Percentiles rank a stretch among this genome's conserved stretches.
These are phyloP conservation scores for Equus quagga DNA, from an alignment of 2,113 vertebrate species.

Conservation along the genomic window DNA sequence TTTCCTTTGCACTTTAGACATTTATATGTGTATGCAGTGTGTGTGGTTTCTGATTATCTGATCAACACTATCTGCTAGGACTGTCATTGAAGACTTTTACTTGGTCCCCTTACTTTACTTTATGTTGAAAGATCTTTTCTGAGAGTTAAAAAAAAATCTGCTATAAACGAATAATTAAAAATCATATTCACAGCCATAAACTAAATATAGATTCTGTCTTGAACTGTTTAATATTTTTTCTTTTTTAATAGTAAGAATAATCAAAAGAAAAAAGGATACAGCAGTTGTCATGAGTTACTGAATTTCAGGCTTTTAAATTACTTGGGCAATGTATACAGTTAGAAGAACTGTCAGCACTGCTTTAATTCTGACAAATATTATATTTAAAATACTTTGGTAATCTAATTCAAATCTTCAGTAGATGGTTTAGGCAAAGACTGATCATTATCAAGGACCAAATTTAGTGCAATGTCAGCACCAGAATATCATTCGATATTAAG, in stretches of 20 bases:
- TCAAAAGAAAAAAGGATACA: neutral
- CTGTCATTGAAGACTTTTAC: neutral
- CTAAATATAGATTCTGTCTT: neutral
- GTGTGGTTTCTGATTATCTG: neutral
- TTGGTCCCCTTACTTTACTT: neutral
- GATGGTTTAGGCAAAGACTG: neutral
- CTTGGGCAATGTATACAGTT: neutral
- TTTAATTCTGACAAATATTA: neutral
- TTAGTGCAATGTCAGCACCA: neutral
- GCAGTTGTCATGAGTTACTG: neutral
- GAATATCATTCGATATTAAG: neutral
- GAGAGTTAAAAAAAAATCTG: neutral
- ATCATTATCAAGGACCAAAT: neutral
- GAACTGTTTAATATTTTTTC: neutral
- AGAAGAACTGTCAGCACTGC: neutral
- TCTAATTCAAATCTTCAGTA: neutral
- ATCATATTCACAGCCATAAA: neutral
- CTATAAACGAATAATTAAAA: neutral
- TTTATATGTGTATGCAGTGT: neutral
- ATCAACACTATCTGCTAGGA: neutral
- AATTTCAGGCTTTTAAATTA: neutral
- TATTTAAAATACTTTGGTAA: neutral
- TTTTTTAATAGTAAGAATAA: neutral
- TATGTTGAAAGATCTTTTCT: neutral
- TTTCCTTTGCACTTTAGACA: neutral